Conservation (phyloP, 1,140 invertebrate species). For the Orussus abietinus region DNA sequence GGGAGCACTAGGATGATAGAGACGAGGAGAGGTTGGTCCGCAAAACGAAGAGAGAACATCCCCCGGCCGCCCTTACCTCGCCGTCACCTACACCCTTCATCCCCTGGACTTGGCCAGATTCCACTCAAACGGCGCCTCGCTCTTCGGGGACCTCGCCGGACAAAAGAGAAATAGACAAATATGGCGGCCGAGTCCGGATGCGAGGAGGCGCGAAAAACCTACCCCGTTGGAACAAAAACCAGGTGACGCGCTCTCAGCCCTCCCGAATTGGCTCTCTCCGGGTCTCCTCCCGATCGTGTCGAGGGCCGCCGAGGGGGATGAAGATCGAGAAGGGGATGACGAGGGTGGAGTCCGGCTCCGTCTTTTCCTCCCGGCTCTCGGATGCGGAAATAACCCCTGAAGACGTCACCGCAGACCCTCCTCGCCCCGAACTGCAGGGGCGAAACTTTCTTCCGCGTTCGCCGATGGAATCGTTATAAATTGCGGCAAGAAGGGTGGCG, state of each 20-base stretch:
- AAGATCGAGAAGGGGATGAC: too few relatives aligned
- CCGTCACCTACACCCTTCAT: conserved; percentile 9
- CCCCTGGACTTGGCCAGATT: conserved; percentile 27
- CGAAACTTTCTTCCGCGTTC: too few relatives aligned
- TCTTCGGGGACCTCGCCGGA: conserved; percentile 20
- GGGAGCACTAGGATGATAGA: conserved; percentile 37
- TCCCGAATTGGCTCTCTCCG: conserved; percentile 21
- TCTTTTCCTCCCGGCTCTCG: too few relatives aligned
- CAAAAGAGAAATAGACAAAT: conserved; percentile 44
- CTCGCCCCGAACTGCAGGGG: too few relatives aligned
- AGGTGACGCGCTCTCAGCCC: conserved; percentile 31
- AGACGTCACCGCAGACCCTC: too few relatives aligned
- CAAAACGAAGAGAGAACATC: conserved; percentile 40
- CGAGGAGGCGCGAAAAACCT: conserved; percentile 3
- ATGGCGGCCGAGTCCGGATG: conserved; percentile 18
- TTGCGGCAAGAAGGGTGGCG: too few relatives aligned
- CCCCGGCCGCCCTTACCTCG: conserved; percentile 13
- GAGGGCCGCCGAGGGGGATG: too few relatives aligned
- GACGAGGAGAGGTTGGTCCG: conserved; percentile 37
- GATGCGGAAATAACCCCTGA: too few relatives aligned
- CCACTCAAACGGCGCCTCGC: conserved; percentile 32
- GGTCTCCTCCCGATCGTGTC: too few relatives aligned
- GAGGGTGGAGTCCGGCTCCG: too few relatives aligned
- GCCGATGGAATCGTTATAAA: too few relatives aligned
- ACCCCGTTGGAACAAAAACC: conserved; percentile 33